Evolutionary conservation across 1,140 invertebrate species (phyloP).

Genomic region (Maniola jurtina): DNA sequence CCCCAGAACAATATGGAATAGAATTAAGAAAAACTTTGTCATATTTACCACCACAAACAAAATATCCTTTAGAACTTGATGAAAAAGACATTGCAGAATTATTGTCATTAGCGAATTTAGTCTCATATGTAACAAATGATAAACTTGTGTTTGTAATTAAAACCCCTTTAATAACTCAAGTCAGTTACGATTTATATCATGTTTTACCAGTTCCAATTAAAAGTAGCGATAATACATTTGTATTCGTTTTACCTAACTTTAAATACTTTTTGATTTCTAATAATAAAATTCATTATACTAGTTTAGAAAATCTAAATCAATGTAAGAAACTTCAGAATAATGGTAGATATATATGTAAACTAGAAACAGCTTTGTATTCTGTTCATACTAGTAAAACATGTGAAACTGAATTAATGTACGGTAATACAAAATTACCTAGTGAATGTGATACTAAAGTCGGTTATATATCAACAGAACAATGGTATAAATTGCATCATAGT

Average conservation of each 20-base stretch:
- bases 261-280: constrained; percentile 19
- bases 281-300: constrained; percentile 22
- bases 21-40: constrained; percentile 18
- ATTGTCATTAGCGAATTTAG: constrained; percentile 12
- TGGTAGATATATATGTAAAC: constrained; percentile 15
- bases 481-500: constrained; percentile 13
- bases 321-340: constrained; percentile 11
- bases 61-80: constrained; percentile 21
- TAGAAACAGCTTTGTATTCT: constrained; percentile 10
- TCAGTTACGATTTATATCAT: constrained; percentile 15
- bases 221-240: constrained; percentile 15
- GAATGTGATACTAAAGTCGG: constrained; percentile 6
- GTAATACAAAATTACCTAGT: constrained; percentile 14
- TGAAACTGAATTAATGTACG: constrained; percentile 15
- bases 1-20: constrained; percentile 26
- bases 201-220: constrained; percentile 13
- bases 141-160: constrained; percentile 17
- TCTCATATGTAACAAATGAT: constrained; percentile 13
- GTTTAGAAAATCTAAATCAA: constrained; percentile 7
- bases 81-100: constrained; percentile 8
- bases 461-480: constrained; percentile 15
- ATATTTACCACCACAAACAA: constrained; percentile 20
- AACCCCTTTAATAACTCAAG: constrained; percentile 18
- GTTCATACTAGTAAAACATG: constrained; percentile 16
- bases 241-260: constrained; percentile 17